A percentile compares a stretch with the other conserved stretches of the same genome.
These are phyloP conservation scores for Epirrhoe alternata DNA, from an alignment of 2,888 invertebrate genomes.

Conservation along the genomic window DNA sequence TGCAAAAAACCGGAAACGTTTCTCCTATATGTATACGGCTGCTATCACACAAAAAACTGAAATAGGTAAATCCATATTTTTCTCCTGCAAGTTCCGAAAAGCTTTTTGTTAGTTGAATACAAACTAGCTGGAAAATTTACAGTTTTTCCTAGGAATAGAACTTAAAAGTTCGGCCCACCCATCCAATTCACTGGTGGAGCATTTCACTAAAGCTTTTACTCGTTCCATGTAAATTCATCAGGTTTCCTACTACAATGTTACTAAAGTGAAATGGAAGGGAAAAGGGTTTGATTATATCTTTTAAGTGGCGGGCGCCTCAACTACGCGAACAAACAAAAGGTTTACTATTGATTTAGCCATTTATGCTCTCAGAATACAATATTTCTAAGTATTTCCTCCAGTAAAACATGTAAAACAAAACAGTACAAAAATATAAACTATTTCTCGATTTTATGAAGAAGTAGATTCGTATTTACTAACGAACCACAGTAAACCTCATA, in stretches of 20 bases:
- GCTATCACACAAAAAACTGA: too few relatives aligned
- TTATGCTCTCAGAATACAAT: neutral
- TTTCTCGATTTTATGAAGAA: neutral
- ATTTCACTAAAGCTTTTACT: conserved; percentile 15
- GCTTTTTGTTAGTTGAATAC: neutral
- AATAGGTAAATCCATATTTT: too few relatives aligned
- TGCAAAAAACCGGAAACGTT: too few relatives aligned
- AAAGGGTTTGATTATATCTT: conserved; percentile 37
- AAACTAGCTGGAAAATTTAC: neutral
- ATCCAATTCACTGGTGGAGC: conserved; percentile 1
- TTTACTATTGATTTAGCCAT: conserved; percentile 4
- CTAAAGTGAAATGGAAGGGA: conserved; percentile 18
- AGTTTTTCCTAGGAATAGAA: neutral
- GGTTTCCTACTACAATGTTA: conserved; percentile 9
- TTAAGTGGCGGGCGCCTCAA: conserved; percentile 30
- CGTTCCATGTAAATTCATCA: conserved; percentile 18
- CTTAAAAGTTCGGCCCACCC: neutral
- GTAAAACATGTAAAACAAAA: neutral
- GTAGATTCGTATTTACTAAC: conserved; percentile 3
- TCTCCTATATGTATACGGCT: too few relatives aligned
- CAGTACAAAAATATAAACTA: neutral
- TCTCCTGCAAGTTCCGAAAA: neutral
- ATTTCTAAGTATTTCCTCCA: neutral
- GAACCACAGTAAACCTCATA: conserved; percentile 9
- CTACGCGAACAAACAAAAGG: conserved; percentile 11